Base-by-base conservation (phyloP, 2,888 invertebrate genomes). In the Leucozona laternaria region DNA sequence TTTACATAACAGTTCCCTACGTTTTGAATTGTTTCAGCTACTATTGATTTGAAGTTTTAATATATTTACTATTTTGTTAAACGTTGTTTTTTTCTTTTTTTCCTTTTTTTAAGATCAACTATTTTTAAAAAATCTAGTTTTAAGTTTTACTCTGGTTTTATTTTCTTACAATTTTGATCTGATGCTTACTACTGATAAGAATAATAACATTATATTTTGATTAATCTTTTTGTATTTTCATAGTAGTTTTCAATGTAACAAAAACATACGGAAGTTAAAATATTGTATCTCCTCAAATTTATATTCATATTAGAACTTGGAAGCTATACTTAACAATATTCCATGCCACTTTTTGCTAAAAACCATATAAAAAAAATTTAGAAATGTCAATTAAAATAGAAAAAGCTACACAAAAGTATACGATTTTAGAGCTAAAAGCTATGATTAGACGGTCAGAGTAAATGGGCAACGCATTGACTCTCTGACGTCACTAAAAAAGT, bases 1-100 rank as follows among this genome's bases (percentile, higher is more conserved):
- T 80, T 76, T 71, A 71, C 62, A 50, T 71, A 60, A 79, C 55
- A 70, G 57, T 68, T 79, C 57, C 62, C 79, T 79, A 79, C 68
- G 31, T 73, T 79, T 60, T 53, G 22, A 73, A 68, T 43, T 55
- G 62, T 53, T 40, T 70, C 34, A 53, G 64, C 60, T 60, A 53
- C 48, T 70, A 28, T 79, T 62, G 71, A 34, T 25, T 68, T 68
- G 53, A 40, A 37, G 15, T 57, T 62, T 45, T 15, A 17, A n/a
- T n/a, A n/a, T n/a, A n/a, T n/a, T n/a, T n/a, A 40, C n/a, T 62
- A 58, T 20, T 22, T 37, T 55, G 25, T 77, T 68, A 22, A 34
- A 68, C 17, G 20, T 34, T n/a, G 53, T 55, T 40, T 0, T 13
- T 37, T 37, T 43, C n/a, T 43, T 45, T 45, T 40, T 15, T 43